Evolutionary conservation across 2,888 invertebrate species (phyloP), one percentile per base, ranked within the genome.

Genomic region (Balanococcus diminutus): DNA sequence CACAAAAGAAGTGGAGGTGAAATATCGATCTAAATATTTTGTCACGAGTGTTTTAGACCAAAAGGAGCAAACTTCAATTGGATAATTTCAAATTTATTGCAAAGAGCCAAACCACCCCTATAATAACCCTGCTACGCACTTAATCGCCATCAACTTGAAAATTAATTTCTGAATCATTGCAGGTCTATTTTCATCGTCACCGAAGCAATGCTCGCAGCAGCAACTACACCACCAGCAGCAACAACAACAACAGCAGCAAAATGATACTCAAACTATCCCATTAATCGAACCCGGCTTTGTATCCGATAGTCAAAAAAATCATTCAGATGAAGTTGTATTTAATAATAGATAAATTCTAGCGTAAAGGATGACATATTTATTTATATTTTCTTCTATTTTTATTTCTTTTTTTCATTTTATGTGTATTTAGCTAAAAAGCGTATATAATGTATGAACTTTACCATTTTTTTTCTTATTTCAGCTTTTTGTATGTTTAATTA

Each of bases 181-280:
- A 84, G 84, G 84, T n/a, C 2, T 72, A 42, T 84, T 84, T 84
- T 84, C 84, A 22, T 84, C 84, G 16, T 75, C 84, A 9, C 84
- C 84, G 25, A 84, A 84, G 28, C 84, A 84, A n/a, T 84, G 46
- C 31, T 84, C 84, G 32, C 46, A 84, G 8, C 84, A 75, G 31
- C 67, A 84, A 8, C 19, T 46, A 22, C 61, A 31, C 22, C 61
- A 67, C 1, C 61, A 51, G 11, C 82, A 56, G 31, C 82, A 82
- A 6, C 82, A 82, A 11, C 82, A 46, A 1, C 75, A 75, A n/a
- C 75, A 32, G n/a, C 32, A n/a, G 75, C 75, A 32, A 46, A 82
- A 82, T n/a, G 82, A 82, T 46, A 46, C 82, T 42, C 82, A 82
- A 31, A n/a, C 51, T 9, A 11, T 51, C 6, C 31, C n/a, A 8